Base-by-base conservation (phyloP, 2,797 vertebrate genomes). In the Catharus ustulatus region DNA sequence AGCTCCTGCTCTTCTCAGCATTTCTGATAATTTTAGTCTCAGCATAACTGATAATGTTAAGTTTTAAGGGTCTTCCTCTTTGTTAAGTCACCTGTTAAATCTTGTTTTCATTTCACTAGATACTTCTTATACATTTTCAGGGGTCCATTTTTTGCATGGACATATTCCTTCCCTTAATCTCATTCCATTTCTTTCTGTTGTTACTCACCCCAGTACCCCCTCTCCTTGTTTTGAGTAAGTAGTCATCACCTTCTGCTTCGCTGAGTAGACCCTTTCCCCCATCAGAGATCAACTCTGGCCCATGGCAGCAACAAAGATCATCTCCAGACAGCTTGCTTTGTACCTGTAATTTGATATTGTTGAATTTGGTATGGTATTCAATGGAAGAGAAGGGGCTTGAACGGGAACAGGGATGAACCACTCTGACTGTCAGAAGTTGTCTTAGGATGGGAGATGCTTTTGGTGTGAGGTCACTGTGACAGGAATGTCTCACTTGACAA, bases 161-260 rank as follows among this genome's bases (percentile, higher is more conserved):
- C 5, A 19, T 77, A 52, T 83, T 89, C 23, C 69, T 89, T 22
- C n/a, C 11, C 36, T 34, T 55, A 30, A 48, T 48, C 9, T 87
- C 7, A 21, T 30, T 84, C 46, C 0, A 24, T 38, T 36, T 68
- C 9, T 29, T 27, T 10, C 18, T 49, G 22, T 15, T 76, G 24
- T 22, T 51, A 36, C 14, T 22, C 9, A 30, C 5, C 19, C 15
- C 30, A 46, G 0, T 4, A 40, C 9, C 69, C 3, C 7, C 2
- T 78, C 38, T 74, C 34, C 4, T 20, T 36, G 40, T 78, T 30
- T 3, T 32, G 24, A 58, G 29, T 17, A 6, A 17, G 32, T 6
- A 22, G 18, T 24, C 6, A 13, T 16, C 1, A 3, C 22, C 63
- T 67, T 57, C 55, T 71, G 32, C 48, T 38, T 61, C 3, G 2